Percentiles rank a stretch among this genome's conserved stretches.
Conservation (phyloP, 2,888 invertebrate species). For the Tenthredo amoena region DNA sequence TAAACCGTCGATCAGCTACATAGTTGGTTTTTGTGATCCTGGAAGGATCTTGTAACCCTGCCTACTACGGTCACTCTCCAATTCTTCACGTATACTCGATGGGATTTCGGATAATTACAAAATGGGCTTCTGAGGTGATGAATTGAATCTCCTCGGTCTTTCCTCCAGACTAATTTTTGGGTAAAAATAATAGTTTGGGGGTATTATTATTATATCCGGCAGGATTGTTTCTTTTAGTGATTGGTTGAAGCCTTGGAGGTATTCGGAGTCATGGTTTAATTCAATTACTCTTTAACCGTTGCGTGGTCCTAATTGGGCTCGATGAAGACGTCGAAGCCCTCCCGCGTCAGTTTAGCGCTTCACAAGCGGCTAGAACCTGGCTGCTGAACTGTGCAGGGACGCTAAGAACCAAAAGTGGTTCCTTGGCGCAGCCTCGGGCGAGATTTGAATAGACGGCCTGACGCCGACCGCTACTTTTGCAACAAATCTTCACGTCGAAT, state of each 20-base stretch:
- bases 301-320: slow-evolving; percentile 42
- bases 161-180: not conserved
- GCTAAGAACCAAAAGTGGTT: not conserved
- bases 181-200: not conserved
- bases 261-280: not conserved
- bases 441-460: slow-evolving; percentile 56
- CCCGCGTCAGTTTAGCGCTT: slow-evolving; percentile 33
- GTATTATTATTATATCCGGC: not conserved
- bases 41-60: slow-evolving; percentile 71
- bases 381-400: not conserved
- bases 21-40: not conserved
- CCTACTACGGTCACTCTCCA: slow-evolving; percentile 71
- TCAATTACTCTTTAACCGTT: slow-evolving; percentile 26
- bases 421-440: not conserved
- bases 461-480: slow-evolving; percentile 66
- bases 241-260: slow-evolving; percentile 36
- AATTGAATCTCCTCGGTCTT: not conserved
- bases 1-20: not conserved
- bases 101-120: not conserved
- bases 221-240: not conserved
- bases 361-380: not conserved
- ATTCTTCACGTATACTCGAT: too few relatives aligned
- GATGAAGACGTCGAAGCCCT: slow-evolving; percentile 49
- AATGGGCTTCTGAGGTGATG: not conserved
- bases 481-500: slow-evolving; percentile 76